These are phyloP conservation scores for Tachycineta bicolor DNA, from an alignment of 2,113 vertebrate genomes.

Conservation along the genomic window DNA sequence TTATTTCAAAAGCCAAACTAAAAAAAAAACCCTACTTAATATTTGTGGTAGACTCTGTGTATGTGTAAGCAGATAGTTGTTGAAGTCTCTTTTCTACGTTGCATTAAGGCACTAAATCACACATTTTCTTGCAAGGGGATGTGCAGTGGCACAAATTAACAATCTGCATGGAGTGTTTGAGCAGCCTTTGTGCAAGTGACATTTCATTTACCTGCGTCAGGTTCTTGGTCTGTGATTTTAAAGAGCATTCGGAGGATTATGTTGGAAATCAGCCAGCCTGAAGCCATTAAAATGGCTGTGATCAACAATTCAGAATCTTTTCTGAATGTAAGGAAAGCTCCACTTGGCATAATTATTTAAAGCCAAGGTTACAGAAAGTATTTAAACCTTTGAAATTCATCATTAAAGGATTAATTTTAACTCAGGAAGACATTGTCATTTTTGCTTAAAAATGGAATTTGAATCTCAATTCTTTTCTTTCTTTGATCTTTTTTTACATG, in stretches of 20 bases:
- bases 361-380: slow-evolving; percentile 79
- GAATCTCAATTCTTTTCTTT: slow-evolving; percentile 75
- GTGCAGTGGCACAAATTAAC: slow-evolving; percentile 44
- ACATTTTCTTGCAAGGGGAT: slow-evolving; percentile 33
- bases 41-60: not conserved
- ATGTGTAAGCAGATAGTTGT: slow-evolving; percentile 29
- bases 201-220: slow-evolving; percentile 70
- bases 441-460: slow-evolving; percentile 80
- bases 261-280: slow-evolving; percentile 76
- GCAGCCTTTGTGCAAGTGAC: slow-evolving; percentile 68
- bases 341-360: slow-evolving; percentile 79
- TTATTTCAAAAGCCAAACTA: not conserved
- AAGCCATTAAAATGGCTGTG: slow-evolving; percentile 77
- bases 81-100: not conserved
- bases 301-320: slow-evolving; percentile 80
- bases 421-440: slow-evolving; percentile 80
- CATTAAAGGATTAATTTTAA: slow-evolving; percentile 86
- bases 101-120: slow-evolving; percentile 14
- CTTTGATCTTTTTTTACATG: slow-evolving; percentile 79
- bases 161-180: slow-evolving; percentile 5
- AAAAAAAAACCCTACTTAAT: not conserved
- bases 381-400: slow-evolving; percentile 83
- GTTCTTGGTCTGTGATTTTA: slow-evolving; percentile 71
- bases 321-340: slow-evolving; percentile 77
- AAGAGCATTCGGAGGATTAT: slow-evolving; percentile 72